A percentile compares a stretch with the other conserved stretches of the same genome.
Conservation (phyloP, 2,888 invertebrate species). For the Harpalus rubripes region DNA sequence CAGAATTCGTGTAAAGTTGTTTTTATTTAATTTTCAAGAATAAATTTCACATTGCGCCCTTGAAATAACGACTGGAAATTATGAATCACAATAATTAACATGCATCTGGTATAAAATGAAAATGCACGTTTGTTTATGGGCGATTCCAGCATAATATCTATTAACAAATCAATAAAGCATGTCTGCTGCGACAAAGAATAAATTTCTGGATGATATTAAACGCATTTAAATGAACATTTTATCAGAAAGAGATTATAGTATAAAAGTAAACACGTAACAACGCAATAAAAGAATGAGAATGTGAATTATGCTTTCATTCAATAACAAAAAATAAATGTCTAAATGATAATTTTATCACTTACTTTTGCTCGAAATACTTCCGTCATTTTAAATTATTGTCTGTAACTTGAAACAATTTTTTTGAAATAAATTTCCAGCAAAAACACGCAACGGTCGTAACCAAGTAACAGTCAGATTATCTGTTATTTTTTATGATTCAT, state of each 20-base stretch:
- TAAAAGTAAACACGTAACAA: constrained; percentile 16
- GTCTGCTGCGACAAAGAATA: constrained; percentile 31
- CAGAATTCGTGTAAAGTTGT: background rate
- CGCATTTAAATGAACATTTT: constrained; percentile 16
- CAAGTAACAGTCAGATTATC: background rate
- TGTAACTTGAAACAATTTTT: background rate
- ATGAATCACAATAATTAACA: constrained; percentile 8
- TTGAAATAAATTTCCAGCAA: background rate
- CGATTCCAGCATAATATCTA: constrained; percentile 18
- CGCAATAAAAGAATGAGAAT: background rate
- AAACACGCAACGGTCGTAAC: background rate
- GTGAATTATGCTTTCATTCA: background rate
- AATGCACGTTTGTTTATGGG: background rate
- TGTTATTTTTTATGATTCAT: background rate
- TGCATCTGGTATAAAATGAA: background rate
- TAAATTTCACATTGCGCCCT: background rate
- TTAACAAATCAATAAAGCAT: constrained; percentile 28
- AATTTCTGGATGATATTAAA: constrained; percentile 13
- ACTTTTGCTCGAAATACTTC: constrained; percentile 11
- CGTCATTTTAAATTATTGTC: background rate
- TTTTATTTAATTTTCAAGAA: constrained; percentile 5
- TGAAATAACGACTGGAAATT: background rate
- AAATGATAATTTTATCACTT: constrained; percentile 24
- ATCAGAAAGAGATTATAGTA: constrained; percentile 15
- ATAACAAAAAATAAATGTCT: background rate